Evolutionary conservation across 2,797 vertebrate genomes (phyloP).

Genomic region (Echiichthys vipera): DNA sequence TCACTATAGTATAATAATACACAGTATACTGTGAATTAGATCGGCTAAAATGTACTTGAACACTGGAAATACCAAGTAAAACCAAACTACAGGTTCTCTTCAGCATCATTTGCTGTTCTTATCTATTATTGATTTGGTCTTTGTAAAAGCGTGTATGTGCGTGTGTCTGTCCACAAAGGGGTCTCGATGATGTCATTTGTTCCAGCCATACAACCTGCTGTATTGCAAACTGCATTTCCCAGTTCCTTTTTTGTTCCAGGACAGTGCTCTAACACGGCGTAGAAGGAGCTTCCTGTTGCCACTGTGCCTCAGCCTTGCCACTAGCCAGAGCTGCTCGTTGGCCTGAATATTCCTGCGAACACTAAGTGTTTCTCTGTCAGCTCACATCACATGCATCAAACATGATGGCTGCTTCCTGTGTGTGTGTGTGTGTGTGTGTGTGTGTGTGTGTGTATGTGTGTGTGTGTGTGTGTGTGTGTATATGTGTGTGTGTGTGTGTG

Average conservation of each 20-base stretch:
- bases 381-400: slow-evolving; percentile 69
- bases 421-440: slow-evolving; percentile 37
- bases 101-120: slow-evolving; percentile 27
- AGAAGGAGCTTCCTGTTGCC: slow-evolving; percentile 70
- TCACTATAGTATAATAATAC: neutral
- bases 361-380: slow-evolving; percentile 79
- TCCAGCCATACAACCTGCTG: slow-evolving; percentile 32
- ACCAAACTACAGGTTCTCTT: slow-evolving; percentile 21
- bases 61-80: slow-evolving; percentile 6
- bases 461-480: slow-evolving; percentile 34
- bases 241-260: slow-evolving; percentile 35
- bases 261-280: slow-evolving; percentile 34
- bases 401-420: slow-evolving; percentile 62
- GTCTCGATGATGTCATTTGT: slow-evolving; percentile 59
- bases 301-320: slow-evolving; percentile 40
- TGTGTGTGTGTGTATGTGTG: slow-evolving; percentile 38
- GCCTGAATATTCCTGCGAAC: slow-evolving; percentile 77
- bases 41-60: slow-evolving; percentile 15
- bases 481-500: slow-evolving; percentile 40
- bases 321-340: slow-evolving; percentile 69
- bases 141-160: slow-evolving; percentile 17
- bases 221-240: slow-evolving; percentile 29
- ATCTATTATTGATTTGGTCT: slow-evolving; percentile 64
- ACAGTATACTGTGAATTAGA: slow-evolving; percentile 7
- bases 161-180: slow-evolving; percentile 23